Conservation (phyloP, 2,797 vertebrate species). For the Mallotus villosus region DNA sequence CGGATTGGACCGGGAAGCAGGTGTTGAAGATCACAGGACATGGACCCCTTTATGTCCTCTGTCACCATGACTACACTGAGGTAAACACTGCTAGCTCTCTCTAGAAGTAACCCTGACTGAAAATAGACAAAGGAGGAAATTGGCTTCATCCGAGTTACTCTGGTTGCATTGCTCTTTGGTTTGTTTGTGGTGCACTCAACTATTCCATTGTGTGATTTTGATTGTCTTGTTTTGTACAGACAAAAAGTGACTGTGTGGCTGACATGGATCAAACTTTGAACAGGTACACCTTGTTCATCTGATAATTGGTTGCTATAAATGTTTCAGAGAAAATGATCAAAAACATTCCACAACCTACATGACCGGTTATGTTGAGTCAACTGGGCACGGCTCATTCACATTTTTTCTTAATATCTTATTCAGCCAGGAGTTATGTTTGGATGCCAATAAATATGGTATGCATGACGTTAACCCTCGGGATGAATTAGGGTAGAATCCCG, state of each 20-base stretch:
- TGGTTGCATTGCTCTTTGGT: background rate
- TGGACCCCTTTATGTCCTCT: conserved; percentile 58
- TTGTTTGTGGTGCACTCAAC: background rate
- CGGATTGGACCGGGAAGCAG: conserved; percentile 66
- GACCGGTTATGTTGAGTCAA: no score
- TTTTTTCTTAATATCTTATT: background rate
- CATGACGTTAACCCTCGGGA: background rate
- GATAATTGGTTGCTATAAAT: background rate
- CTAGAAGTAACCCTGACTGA: background rate
- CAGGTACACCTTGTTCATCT: conserved; percentile 24
- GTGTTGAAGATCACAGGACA: conserved; percentile 53
- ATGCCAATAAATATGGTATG: conserved; percentile 7
- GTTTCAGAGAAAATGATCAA: no score
- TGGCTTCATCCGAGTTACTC: background rate
- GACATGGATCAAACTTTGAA: conserved; percentile 3
- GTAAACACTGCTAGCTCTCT: conserved; percentile 30
- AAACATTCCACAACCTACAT: no score
- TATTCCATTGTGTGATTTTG: background rate
- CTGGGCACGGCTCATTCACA: background rate
- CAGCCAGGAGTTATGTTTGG: conserved; percentile 33
- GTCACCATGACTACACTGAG: conserved; percentile 48
- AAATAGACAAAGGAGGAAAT: background rate
- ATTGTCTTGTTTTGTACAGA: conserved; percentile 32
- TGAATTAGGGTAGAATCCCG: background rate
- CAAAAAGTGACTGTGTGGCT: conserved; percentile 1